These are phyloP conservation scores for Aproaerema taeniolella DNA, from an alignment of 2,888 invertebrate genomes.

Conservation along the genomic window DNA sequence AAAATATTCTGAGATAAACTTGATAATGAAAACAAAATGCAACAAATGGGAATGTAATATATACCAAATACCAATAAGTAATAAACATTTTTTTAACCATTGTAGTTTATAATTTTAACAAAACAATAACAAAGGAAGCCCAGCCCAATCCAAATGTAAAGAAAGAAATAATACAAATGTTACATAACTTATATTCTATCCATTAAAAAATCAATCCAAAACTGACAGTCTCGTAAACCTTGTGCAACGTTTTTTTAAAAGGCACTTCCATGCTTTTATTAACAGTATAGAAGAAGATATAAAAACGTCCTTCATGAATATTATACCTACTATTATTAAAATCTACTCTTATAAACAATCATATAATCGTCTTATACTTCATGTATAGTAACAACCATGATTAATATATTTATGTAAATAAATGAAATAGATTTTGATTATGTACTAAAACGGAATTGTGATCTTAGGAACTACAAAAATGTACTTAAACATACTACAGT, in stretches of 20 bases:
- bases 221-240: constrained; percentile 30
- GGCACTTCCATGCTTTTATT: constrained; percentile 29
- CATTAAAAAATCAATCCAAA: constrained; percentile 37
- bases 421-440: too few species aligned
- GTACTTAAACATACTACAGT: too few species aligned
- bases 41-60: constrained; percentile 60
- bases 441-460: too few species aligned
- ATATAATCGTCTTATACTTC: too few species aligned
- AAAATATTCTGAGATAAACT: constrained; percentile 39
- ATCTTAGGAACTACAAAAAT: too few species aligned
- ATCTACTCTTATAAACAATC: too few species aligned
- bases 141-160: not conserved
- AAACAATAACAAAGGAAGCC: constrained; percentile 8
- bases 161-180: not conserved
- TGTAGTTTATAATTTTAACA: constrained; percentile 1
- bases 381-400: constrained; percentile 5
- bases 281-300: constrained; percentile 2
- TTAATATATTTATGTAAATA: too few species aligned
- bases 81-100: constrained; percentile 30
- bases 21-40: constrained; percentile 34
- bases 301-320: constrained; percentile 13
- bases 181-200: constrained; percentile 23
- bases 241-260: constrained; percentile 28
- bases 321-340: too few species aligned
- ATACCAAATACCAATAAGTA: constrained; percentile 40